Evolutionary conservation across 1,140 invertebrate species (phyloP).

Genomic region (Drosophila leontia): DNA sequence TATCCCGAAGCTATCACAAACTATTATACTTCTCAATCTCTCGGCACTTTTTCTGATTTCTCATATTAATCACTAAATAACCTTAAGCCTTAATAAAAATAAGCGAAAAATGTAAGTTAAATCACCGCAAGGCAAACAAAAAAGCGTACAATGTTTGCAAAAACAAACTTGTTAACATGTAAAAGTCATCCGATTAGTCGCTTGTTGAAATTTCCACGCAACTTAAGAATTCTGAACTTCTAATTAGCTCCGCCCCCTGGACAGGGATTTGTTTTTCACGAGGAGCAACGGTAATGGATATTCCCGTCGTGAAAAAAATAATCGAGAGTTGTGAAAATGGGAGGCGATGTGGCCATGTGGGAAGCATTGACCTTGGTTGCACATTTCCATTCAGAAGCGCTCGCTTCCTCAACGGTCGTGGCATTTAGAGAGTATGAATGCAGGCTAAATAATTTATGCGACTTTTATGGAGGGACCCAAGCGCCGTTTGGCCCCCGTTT

Average conservation of each 20-base stretch:
- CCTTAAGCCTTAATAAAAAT: background rate
- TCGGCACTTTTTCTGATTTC: background rate
- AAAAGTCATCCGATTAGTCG: conserved; percentile 6
- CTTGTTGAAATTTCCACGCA: conserved; percentile 28
- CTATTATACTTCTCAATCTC: background rate
- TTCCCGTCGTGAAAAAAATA: conserved; percentile 6
- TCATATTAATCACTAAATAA: no score
- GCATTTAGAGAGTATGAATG: conserved; percentile 41
- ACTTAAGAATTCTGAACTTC: conserved; percentile 29
- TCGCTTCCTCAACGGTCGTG: conserved; percentile 17
- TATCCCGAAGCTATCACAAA: background rate
- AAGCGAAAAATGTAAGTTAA: background rate
- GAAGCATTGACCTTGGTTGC: conserved; percentile 69
- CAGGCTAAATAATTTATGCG: conserved; percentile 64
- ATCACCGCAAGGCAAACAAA: background rate
- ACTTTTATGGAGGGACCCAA: conserved; percentile 39
- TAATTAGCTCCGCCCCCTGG: conserved; percentile 3
- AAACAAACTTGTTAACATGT: background rate
- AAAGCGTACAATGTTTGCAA: background rate
- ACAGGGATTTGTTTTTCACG: conserved; percentile 2
- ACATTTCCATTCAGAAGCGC: conserved; percentile 57
- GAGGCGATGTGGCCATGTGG: conserved; percentile 20
- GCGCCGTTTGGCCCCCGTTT: conserved; percentile 8
- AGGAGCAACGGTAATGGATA: conserved; percentile 5
- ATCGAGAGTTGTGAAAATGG: conserved; percentile 2